These are phyloP conservation scores for Iphiclides podalirius DNA, from an alignment of 2,888 invertebrate species.

Conservation along the genomic window DNA sequence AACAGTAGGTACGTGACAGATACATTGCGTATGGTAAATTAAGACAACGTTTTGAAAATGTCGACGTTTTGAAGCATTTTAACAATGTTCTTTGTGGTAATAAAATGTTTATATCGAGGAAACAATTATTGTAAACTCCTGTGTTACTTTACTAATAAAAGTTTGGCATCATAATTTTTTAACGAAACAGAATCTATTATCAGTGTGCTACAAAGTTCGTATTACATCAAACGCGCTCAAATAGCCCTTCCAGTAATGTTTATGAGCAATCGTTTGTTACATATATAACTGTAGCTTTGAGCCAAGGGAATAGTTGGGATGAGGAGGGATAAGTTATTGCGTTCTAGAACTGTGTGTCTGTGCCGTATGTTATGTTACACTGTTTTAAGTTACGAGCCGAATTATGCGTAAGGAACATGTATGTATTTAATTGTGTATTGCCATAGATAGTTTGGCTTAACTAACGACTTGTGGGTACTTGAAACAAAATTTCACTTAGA, in stretches of 20 bases:
- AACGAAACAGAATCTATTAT: no score
- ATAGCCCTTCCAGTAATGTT: slow-evolving; percentile 42
- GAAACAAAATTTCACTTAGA: neutral
- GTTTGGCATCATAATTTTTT: no score
- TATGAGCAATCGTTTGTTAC: slow-evolving; percentile 39
- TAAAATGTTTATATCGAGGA: no score
- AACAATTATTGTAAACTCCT: no score
- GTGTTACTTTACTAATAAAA: no score
- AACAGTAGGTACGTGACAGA: no score
- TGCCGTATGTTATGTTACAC: slow-evolving; percentile 71
- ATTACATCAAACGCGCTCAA: no score
- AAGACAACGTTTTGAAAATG: no score
- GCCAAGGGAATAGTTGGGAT: slow-evolving; percentile 76
- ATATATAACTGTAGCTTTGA: slow-evolving; percentile 66
- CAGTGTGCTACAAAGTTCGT: no score
- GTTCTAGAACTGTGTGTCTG: slow-evolving; percentile 75
- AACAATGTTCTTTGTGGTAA: no score
- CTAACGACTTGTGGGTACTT: neutral
- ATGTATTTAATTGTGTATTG: slow-evolving; percentile 29
- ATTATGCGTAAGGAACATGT: slow-evolving; percentile 37
- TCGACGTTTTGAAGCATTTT: no score
- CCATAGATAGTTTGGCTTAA: slow-evolving; percentile 16
- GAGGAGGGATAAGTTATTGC: slow-evolving; percentile 75
- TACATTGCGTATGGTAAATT: no score
- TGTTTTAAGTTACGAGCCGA: slow-evolving; percentile 64